Percentiles rank a stretch among this genome's conserved stretches.
Evolutionary conservation across 2,888 invertebrate genomes (phyloP).

Genomic region (Piscicola geometra): DNA sequence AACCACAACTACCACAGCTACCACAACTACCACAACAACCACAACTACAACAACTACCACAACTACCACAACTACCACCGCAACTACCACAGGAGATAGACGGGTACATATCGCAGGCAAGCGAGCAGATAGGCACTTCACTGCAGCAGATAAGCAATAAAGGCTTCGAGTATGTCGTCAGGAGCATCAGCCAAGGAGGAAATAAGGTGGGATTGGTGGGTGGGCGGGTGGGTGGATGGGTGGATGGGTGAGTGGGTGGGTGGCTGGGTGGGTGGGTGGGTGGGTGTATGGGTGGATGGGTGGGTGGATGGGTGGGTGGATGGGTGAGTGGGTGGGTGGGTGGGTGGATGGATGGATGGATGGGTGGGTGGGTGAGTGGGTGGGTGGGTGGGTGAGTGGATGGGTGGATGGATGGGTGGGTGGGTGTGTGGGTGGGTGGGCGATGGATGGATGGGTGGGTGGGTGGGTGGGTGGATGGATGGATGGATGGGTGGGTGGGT

Average conservation of each 20-base stretch:
- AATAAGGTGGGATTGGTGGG: background rate
- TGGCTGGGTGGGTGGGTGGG: too few species aligned
- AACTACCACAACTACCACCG: too few species aligned
- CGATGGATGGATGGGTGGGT: too few species aligned
- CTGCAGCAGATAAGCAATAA: background rate
- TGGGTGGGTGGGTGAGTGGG: background rate
- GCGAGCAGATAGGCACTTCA: background rate
- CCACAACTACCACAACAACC: too few species aligned
- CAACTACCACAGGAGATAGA: background rate
- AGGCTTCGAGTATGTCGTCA: background rate
- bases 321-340: too few species aligned
- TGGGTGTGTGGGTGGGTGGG: too few species aligned
- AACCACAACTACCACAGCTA: too few species aligned
- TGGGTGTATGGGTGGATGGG: too few species aligned
- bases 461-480: too few species aligned
- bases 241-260: slow-evolving; percentile 4
- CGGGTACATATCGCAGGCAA: slow-evolving; percentile 10
- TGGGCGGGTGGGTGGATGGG: slow-evolving; percentile 17
- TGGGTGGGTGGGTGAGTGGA: background rate
- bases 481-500: too few species aligned
- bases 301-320: too few species aligned
- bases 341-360: slow-evolving; percentile 4
- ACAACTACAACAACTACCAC: too few species aligned
- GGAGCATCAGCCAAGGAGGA: background rate
- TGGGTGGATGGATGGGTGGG: slow-evolving; percentile 8